Evolutionary conservation across 2,113 vertebrate genomes (phyloP), one percentile per base, ranked within the genome.

Genomic region (Piaya cayana): DNA sequence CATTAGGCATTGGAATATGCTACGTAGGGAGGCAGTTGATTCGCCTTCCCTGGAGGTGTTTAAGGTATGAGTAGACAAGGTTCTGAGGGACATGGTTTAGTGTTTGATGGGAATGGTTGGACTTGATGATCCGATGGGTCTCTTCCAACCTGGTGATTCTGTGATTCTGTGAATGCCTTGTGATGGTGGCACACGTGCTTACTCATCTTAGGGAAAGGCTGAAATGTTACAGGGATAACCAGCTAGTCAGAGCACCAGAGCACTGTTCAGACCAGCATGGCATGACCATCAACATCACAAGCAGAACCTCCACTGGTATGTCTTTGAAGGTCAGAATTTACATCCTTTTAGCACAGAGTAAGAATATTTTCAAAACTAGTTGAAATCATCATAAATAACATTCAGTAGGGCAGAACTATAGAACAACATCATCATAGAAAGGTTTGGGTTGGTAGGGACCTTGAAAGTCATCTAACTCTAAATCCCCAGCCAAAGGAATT

Each of bases 401-500:
- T 52, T 75, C 19, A 36, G 2, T 37, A 25, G 29, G 22, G 75
- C 26, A 68, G 18, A 67, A 88, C 42, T 59, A 58, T 3, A 53
- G 17, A n/a, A 47, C 32, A 10, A 82, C 19, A 39, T n/a, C 43
- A 19, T 36, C 23, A 17, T 19, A 30, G 39, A 64, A 90, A 43
- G 3, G 3, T 37, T 63, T 42, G 8, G 1, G 21, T 52, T 62
- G 3, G 5, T 53, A 53, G 4, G 9, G 2, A 37, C 17, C 5
- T 34, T 62, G 29, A 76, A 84, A 6, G 30, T 29, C 30, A 58
- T 16, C 19, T 91, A 19, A 7, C 36, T 65, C 14, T 13, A 82
- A 25, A 2, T 3, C 1, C 3, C 1, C 10, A 22, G 20, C 8
- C 13, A 12, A 8, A 1, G 8, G 13, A 8, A 26, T 3, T 13